Percentiles rank a stretch among this genome's conserved stretches.
These are phyloP conservation scores for Macrostomum cliftonense DNA, from an alignment of 2,888 invertebrate species.

Conservation along the genomic window DNA sequence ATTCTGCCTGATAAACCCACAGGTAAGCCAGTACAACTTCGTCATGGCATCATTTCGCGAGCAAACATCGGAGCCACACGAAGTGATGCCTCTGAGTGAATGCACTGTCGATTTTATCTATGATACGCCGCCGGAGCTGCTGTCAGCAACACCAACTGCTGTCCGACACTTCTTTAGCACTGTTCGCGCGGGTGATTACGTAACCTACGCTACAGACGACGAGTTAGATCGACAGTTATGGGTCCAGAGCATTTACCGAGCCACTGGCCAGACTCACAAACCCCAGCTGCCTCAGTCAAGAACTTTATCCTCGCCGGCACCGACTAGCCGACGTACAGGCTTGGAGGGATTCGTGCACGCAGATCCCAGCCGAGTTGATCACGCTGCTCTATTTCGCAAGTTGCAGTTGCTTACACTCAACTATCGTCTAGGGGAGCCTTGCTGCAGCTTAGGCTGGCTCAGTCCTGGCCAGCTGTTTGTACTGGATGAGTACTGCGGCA, in stretches of 20 bases:
- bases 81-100: conserved; percentile 97
- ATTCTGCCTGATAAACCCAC: conserved; percentile 10
- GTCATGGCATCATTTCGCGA: conserved; percentile 98
- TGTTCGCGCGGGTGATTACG: conserved; percentile 89
- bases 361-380: conserved; percentile 88
- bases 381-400: conserved; percentile 71
- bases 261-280: conserved; percentile 98
- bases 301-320: conserved; percentile 52
- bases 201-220: conserved; percentile 50
- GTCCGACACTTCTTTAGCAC: conserved; percentile 92
- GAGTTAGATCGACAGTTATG: conserved; percentile 88
- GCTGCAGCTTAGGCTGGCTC: conserved; percentile 97
- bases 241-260: conserved; percentile 97
- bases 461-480: conserved; percentile 97
- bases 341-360: conserved; percentile 98
- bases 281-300: conserved; percentile 59
- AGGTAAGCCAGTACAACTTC: conserved; percentile 86
- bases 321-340: conserved; percentile 80
- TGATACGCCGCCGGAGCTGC: no score
- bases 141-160: conserved; percentile 10
- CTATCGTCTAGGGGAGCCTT: conserved; percentile 87
- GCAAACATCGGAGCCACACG: conserved; percentile 94
- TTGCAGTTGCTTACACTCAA: conserved; percentile 80
- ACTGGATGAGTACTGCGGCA: conserved; percentile 71
- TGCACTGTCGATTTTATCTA: conserved; percentile 79